phyloP scores from a whole-genome alignment of 2,797 vertebrate genomes.

The Smutsia temminckii region DNA sequence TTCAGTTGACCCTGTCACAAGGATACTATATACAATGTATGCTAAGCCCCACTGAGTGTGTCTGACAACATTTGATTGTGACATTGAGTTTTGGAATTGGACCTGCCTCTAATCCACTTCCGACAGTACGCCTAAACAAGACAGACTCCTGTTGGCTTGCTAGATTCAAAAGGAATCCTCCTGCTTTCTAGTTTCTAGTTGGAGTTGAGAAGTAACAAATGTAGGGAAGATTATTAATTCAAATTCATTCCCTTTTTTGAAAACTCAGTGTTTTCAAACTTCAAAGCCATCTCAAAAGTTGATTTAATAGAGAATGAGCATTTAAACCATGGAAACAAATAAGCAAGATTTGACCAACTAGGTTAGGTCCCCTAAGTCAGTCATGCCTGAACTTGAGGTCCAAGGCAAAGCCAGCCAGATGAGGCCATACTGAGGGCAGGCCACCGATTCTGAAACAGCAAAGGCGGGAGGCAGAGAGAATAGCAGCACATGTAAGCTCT shows the following conservation, averaged over 20 bases:
- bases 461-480: neutral
- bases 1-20: neutral
- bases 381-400: neutral
- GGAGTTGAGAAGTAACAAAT: constrained; percentile 40
- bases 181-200: neutral
- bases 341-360: neutral
- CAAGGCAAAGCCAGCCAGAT: neutral
- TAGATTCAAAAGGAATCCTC: neutral
- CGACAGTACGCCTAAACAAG: neutral
- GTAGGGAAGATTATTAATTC: neutral
- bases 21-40: neutral
- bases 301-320: constrained; percentile 19
- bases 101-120: neutral
- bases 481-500: neutral
- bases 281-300: constrained; percentile 17
- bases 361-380: neutral
- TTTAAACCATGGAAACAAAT: neutral
- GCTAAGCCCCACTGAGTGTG: neutral
- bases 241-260: neutral
- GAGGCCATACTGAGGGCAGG: neutral
- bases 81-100: neutral
- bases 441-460: neutral
- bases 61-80: neutral
- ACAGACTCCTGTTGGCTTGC: neutral
- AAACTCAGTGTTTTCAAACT: neutral